phyloP scores from a whole-genome alignment of 2,113 vertebrate genomes.

The Bubo blakistoni region DNA sequence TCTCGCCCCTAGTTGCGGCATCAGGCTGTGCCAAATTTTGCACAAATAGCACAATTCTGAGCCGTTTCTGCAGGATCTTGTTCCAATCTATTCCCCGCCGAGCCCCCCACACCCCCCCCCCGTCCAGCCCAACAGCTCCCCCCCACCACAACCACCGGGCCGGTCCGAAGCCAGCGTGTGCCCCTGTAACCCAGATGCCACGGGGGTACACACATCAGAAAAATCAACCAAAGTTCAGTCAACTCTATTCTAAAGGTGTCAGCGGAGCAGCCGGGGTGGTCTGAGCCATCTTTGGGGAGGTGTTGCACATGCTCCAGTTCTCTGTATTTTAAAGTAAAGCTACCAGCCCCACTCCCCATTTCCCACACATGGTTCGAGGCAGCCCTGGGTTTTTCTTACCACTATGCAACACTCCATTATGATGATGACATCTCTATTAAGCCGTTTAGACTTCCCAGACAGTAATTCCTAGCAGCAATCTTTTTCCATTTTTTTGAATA shows the following conservation, averaged over 20 bases:
- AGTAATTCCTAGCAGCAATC: background rate
- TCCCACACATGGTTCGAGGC: background rate
- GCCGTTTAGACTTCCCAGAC: background rate
- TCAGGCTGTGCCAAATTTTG: background rate
- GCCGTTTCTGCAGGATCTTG: too few species aligned
- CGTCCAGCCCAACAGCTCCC: too few species aligned
- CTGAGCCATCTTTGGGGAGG: accelerated
- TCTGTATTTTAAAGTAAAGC: background rate
- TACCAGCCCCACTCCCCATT: accelerated
- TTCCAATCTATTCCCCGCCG: too few species aligned
- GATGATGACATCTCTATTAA: background rate
- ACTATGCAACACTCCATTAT: background rate
- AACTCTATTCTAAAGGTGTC: accelerated
- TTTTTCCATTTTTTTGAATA: background rate
- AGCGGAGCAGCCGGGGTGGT: accelerated
- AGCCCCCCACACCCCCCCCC: too few species aligned
- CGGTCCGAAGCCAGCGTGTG: too few species aligned
- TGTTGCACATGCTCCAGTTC: background rate
- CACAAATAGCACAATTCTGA: background rate
- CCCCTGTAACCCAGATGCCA: too few species aligned
- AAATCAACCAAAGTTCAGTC: background rate
- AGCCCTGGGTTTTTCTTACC: background rate
- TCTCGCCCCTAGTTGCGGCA: too few species aligned
- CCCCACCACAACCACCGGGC: accelerated
- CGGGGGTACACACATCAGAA: too few species aligned